These are phyloP conservation scores for Lepidochitona cinerea DNA, from an alignment of 2,888 invertebrate genomes.

Conservation along the genomic window DNA sequence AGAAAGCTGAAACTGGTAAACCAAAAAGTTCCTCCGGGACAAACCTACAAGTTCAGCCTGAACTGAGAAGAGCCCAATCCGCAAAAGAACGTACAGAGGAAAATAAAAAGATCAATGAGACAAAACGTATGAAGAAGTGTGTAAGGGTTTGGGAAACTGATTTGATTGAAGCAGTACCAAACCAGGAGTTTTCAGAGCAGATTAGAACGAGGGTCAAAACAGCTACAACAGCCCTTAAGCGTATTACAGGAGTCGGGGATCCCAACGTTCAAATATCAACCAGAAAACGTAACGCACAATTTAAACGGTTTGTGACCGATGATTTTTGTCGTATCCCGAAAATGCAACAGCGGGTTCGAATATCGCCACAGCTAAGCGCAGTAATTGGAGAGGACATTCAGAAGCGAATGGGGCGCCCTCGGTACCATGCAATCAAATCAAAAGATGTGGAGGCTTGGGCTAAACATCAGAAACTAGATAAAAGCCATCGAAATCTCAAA, in stretches of 20 bases:
- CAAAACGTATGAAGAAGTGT: slow-evolving; percentile 7
- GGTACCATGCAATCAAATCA: slow-evolving; percentile 52
- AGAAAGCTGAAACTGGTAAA: no score
- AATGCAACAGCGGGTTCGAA: slow-evolving; percentile 56
- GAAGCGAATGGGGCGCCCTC: slow-evolving; percentile 59
- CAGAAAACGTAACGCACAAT: slow-evolving; percentile 41
- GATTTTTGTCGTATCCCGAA: slow-evolving; percentile 51
- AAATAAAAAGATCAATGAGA: background rate
- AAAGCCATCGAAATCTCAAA: slow-evolving; percentile 84
- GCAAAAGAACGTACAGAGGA: background rate
- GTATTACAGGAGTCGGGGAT: slow-evolving; percentile 55
- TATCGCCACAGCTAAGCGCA: slow-evolving; percentile 58
- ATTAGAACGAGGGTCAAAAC: slow-evolving; percentile 39
- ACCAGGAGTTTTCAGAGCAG: slow-evolving; percentile 43
- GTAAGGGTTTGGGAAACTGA: slow-evolving; percentile 54
- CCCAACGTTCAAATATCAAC: slow-evolving; percentile 35
- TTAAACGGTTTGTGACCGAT: slow-evolving; percentile 46
- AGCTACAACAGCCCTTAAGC: slow-evolving; percentile 43
- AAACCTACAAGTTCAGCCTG: slow-evolving; percentile 26
- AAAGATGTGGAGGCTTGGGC: slow-evolving; percentile 53
- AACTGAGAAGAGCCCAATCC: background rate
- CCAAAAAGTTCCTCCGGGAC: slow-evolving; percentile 28
- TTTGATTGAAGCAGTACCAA: slow-evolving; percentile 53
- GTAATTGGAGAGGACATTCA: slow-evolving; percentile 58
- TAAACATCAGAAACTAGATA: slow-evolving; percentile 44